Base-by-base conservation (phyloP, 2,113 vertebrate species). In the Dendrocopos noguchii region DNA sequence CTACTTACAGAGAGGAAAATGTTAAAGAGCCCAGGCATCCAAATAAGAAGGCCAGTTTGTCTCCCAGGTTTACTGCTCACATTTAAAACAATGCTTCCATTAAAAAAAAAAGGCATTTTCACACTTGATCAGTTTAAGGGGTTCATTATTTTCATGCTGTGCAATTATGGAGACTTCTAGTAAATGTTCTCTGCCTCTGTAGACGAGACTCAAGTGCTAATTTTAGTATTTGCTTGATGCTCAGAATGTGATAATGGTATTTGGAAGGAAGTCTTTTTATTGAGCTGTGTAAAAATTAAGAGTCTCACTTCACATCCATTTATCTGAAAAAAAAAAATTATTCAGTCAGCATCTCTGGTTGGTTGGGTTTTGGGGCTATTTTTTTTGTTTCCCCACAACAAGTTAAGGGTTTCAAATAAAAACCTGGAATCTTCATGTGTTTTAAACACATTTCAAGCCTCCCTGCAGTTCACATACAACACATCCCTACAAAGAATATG, bases 61-160 rank as follows among this genome's bases (percentile, higher is more conserved):
- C 70, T 88, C 50, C 65, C 42, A 66, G 24, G 25, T 91, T 94
- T 95, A 93, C 82, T 91, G 85, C 50, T 94, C 76, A 56, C 31
- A 76, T 70, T 90, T 96, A 83, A 94, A 88, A 88, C 16, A 96
- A 89, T 84, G 47, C 33, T 89, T 65, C 25, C 70, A 91, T 90
- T 80, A 93, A 90, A 94, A 65, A 84, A 46, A 36, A 36, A 36
- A 36, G 10, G 74, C 75, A 92, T 81, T 73, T 77, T 93, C 66
- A 77, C 71, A 81, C 29, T 94, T 83, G 73, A 74, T 87, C 87
- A 31, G 88, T 88, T 91, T 44, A 95, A 93, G 66, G n/a, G 20
- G 27, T 80, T 95, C 34, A 88, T 94, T 96, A 90, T 95, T 87
- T 83, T 93, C 84, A 61, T 61, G 71, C 25, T 86, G 47, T 83